Conservation (phyloP, 2,888 invertebrate genomes). For the Strigamia crassipes region DNA sequence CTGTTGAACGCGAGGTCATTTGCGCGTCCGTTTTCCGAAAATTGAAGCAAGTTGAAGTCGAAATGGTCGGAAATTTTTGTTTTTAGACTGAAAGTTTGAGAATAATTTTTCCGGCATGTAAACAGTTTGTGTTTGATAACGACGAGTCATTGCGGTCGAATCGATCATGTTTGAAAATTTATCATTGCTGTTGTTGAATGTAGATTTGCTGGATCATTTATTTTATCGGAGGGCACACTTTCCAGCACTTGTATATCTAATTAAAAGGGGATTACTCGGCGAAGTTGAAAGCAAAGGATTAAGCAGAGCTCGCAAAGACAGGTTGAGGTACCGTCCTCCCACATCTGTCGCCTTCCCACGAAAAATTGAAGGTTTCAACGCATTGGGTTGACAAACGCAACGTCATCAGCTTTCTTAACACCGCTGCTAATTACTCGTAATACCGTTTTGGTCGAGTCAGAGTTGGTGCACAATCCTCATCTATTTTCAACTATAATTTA, state of each 20-base stretch:
- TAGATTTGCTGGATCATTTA: not conserved
- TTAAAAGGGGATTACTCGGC: constrained; percentile 43
- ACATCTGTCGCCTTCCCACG: constrained; percentile 4
- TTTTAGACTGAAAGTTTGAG: too few species aligned
- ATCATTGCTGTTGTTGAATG: not conserved
- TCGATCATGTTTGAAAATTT: not conserved
- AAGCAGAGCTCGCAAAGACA: not conserved
- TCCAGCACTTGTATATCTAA: constrained; percentile 19
- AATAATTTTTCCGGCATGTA: too few species aligned
- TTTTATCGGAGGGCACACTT: constrained; percentile 8
- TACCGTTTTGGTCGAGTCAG: not conserved
- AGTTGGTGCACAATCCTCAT: not conserved
- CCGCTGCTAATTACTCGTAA: not conserved
- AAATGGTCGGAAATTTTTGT: too few species aligned
- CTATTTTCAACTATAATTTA: not conserved
- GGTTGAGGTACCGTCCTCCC: constrained; percentile 4
- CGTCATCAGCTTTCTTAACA: not conserved
- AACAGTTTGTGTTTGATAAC: too few species aligned
- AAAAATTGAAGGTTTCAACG: constrained; percentile 4
- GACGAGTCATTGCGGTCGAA: not conserved
- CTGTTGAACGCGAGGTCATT: too few species aligned
- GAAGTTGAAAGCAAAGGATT: not conserved
- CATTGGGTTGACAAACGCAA: not conserved
- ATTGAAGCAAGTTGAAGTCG: too few species aligned
- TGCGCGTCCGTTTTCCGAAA: too few species aligned